These are phyloP conservation scores for Tiliacea citrago DNA, from an alignment of 2,888 invertebrate species.

Conservation along the genomic window DNA sequence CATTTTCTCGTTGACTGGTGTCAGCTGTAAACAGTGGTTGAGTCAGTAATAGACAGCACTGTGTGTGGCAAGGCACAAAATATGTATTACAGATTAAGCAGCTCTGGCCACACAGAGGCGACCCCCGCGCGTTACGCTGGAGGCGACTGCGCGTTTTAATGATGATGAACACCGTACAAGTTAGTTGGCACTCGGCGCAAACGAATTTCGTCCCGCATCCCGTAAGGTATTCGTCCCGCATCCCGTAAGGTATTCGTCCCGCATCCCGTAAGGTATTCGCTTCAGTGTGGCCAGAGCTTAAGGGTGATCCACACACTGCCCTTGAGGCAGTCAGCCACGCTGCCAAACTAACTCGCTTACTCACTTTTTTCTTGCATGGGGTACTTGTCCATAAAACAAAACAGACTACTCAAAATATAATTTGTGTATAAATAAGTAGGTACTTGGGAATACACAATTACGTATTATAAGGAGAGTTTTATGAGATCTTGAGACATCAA, in stretches of 20 bases:
- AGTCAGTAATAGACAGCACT: slow-evolving; percentile 18
- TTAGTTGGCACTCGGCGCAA: neutral
- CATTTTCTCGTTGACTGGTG: neutral
- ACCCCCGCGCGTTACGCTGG: too few relatives aligned
- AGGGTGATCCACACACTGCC: too few relatives aligned
- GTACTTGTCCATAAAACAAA: neutral
- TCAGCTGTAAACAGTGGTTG: too few relatives aligned
- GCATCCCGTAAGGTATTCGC: neutral
- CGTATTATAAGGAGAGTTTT: neutral
- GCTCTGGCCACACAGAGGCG: too few relatives aligned
- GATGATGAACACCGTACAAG: neutral
- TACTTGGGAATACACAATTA: slow-evolving; percentile 19
- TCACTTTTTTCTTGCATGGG: neutral
- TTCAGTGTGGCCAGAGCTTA: too few relatives aligned
- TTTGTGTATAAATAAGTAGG: slow-evolving; percentile 6
- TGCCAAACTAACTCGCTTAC: neutral
- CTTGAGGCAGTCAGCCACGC: neutral
- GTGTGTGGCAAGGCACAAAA: slow-evolving; percentile 9
- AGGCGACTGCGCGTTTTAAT: too few relatives aligned
- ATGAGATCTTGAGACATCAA: slow-evolving; percentile 45
- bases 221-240: neutral
- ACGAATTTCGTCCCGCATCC: neutral
- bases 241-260: too few relatives aligned
- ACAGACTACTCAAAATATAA: neutral
- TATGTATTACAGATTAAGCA: neutral